phyloP scores from a whole-genome alignment of 2,113 vertebrate species.

The Podarcis cretensis region DNA sequence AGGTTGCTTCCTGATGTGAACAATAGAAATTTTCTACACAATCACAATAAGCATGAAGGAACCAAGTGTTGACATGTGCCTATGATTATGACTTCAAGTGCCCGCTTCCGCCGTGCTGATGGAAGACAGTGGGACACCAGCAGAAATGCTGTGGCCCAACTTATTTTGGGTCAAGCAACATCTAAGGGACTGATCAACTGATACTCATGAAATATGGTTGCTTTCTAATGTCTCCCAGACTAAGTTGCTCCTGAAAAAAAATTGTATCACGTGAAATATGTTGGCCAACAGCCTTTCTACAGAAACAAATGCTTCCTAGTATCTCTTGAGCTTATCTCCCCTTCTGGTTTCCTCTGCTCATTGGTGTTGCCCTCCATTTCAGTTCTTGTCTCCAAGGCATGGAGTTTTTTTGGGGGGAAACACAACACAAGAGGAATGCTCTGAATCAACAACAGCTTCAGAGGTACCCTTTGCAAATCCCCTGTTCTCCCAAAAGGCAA shows the following conservation, averaged over 20 bases:
- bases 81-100: background rate
- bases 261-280: background rate
- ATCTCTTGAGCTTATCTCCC: background rate
- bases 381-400: constrained; percentile 56
- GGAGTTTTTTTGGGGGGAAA: background rate
- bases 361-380: constrained; percentile 23
- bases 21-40: background rate
- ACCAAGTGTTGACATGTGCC: background rate
- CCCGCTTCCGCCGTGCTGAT: background rate
- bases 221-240: background rate
- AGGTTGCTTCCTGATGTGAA: background rate
- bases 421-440: background rate
- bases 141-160: background rate
- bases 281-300: background rate
- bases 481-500: constrained; percentile 25
- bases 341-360: background rate
- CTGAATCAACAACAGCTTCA: background rate
- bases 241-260: background rate
- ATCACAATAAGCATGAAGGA: background rate
- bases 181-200: background rate
- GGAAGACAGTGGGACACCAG: background rate
- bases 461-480: background rate
- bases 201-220: background rate
- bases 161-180: background rate
- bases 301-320: background rate